A percentile compares a stretch with the other conserved stretches of the same genome.
phyloP scores from a whole-genome alignment of 2,113 vertebrate genomes.

The Psettodes erumei region DNA sequence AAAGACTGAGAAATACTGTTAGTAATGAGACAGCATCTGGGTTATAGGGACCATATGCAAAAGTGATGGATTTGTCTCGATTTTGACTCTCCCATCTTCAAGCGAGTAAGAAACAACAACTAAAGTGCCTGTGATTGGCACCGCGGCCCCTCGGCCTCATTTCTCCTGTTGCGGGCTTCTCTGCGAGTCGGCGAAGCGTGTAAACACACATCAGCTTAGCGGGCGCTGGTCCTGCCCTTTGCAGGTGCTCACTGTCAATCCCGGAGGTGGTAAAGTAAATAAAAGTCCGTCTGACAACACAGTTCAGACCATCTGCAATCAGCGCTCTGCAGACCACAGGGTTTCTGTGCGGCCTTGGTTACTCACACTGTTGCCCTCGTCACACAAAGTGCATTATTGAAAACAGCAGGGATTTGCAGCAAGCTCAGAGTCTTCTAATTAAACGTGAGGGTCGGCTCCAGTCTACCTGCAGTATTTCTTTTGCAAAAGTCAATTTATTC shows the following conservation, averaged over 20 bases:
- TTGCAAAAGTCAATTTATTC: conserved; percentile 31
- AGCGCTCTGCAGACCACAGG: background rate
- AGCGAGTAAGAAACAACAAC: conserved; percentile 31
- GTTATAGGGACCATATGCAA: conserved; percentile 26
- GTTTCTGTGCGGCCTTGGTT: background rate
- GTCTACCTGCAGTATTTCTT: conserved; percentile 1
- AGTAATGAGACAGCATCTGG: conserved; percentile 28
- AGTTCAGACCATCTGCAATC: conserved; percentile 46
- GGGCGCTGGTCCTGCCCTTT: conserved; percentile 55
- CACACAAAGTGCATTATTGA: background rate
- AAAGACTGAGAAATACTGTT: conserved; percentile 24
- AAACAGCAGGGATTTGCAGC: conserved; percentile 10
- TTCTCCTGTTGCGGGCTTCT: conserved; percentile 44
- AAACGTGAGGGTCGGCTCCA: conserved; percentile 17
- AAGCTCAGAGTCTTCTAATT: conserved; percentile 22
- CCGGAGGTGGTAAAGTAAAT: conserved; percentile 63
- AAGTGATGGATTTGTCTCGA: conserved; percentile 27
- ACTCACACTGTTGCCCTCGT: background rate
- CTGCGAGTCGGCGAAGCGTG: conserved; percentile 50
- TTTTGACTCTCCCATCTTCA: conserved; percentile 12
- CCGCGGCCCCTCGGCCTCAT: conserved; percentile 48
- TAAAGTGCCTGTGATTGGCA: conserved; percentile 58
- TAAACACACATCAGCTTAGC: conserved; percentile 71
- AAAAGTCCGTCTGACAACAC: conserved; percentile 62
- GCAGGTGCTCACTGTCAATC: conserved; percentile 69